A percentile compares a stretch with the other conserved stretches of the same genome.
Evolutionary conservation across 1,140 invertebrate species (phyloP).

Genomic region (Notospermus geniculatus): DNA sequence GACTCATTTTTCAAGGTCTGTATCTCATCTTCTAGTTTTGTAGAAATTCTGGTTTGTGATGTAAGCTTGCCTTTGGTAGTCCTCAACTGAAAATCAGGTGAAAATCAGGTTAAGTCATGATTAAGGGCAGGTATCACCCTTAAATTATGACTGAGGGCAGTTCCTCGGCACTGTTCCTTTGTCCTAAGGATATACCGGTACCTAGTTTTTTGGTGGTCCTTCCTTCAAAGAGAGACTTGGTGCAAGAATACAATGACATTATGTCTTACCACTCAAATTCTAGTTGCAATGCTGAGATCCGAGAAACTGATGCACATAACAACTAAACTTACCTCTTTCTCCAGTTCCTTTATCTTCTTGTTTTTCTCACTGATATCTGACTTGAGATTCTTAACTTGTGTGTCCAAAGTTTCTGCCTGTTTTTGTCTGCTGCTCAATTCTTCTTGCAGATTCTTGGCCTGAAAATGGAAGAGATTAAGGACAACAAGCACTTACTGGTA

Average conservation of each 20-base stretch:
- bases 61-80: conserved; percentile 23
- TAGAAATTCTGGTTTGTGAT: conserved; percentile 17
- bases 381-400: conserved; percentile 29
- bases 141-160: background rate
- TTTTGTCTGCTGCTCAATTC: conserved; percentile 26
- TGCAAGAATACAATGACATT: no score
- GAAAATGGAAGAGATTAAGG: conserved; percentile 2
- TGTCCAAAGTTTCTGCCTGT: conserved; percentile 21
- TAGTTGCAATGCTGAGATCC: no score
- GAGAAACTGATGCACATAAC: no score
- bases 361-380: conserved; percentile 26
- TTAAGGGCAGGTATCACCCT: background rate
- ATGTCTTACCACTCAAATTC: no score
- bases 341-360: conserved; percentile 33
- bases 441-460: conserved; percentile 24
- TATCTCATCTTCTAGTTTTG: conserved; percentile 1
- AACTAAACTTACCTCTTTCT: conserved; percentile 40
- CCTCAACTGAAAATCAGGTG: conserved; percentile 18
- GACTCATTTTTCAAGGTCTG: conserved; percentile 16
- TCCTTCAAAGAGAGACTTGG: no score
- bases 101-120: background rate
- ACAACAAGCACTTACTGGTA: no score
- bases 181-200: no score
- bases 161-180: background rate
- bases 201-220: no score